phyloP scores from a whole-genome alignment of 1,140 invertebrate genomes.

The Portunus trituberculatus region DNA sequence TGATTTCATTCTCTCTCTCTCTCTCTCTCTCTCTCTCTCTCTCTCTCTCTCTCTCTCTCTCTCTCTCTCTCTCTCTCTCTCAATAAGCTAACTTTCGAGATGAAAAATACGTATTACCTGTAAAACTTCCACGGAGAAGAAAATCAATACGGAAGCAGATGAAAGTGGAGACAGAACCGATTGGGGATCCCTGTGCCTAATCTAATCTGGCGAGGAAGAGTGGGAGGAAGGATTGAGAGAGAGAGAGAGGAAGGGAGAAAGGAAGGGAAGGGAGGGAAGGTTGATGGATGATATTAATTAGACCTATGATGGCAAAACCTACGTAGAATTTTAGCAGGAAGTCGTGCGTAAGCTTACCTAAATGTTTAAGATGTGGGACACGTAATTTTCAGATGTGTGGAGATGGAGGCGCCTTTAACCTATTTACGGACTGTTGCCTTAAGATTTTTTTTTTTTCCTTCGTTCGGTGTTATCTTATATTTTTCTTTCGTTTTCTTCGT shows the following conservation, averaged over 20 bases:
- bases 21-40: neutral
- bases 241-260: neutral
- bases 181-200: neutral
- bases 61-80: slow-evolving; percentile 32
- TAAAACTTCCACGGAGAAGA: neutral
- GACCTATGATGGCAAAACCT: neutral
- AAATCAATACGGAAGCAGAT: neutral
- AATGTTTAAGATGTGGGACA: no score
- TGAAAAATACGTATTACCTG: neutral
- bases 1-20: neutral
- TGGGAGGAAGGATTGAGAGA: neutral
- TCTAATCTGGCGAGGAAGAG: neutral
- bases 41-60: slow-evolving; percentile 34
- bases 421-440: neutral
- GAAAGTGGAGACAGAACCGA: neutral
- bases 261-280: neutral
- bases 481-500: neutral
- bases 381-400: no score
- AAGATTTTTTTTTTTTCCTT: neutral
- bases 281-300: slow-evolving; percentile 27
- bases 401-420: no score
- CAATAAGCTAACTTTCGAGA: neutral
- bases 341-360: no score
- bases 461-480: neutral
- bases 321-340: no score